Evolutionary conservation across 2,888 invertebrate species (phyloP), one percentile per base, ranked within the genome.

Genomic region (Tipula vernalis): DNA sequence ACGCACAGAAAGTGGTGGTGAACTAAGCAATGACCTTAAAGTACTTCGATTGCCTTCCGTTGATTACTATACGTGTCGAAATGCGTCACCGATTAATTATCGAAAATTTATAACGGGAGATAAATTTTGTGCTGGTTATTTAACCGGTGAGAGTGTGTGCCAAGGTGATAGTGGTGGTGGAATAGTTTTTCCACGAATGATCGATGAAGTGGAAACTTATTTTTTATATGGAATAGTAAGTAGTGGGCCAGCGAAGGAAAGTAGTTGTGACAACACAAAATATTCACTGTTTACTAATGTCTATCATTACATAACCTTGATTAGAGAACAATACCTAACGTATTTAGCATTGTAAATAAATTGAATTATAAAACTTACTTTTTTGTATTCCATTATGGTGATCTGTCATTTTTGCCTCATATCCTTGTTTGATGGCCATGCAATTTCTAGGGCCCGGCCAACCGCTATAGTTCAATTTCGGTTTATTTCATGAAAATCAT

Each of bases 381-480:
- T 92, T 92, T 88, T 92, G 92, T 88, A 92, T 89, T 89, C 91
- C 91, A 86, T 90, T 91, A 88, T 92, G 92, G 88, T 92, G 92
- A 89, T 91, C 92, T 88, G 91, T 92, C 92, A 92, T 92, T 90
- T 92, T 92, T 87, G 92, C 91, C 92, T 91, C 91, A 89, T 91
- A 91, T 89, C 91, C 91, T 90, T 91, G 91, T 88, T 91, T 91
- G 90, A 91, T 90, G 87, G 91, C 90, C 91, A 91, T 91, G 89
- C 91, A 91, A 87, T 91, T 91, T 88, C 91, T 90, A 87, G 91
- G 89, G 42, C 88, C 88, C 57, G 91, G 91, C 91, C 91, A 91
- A 88, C 91, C 91, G 89, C 91, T 91, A 89, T 91, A 91, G n/a
- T 89, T 91, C 91, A 88, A 91, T 91, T 87, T 91, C 91, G n/a